These are phyloP conservation scores for Eumaeus atala DNA, from an alignment of 1,140 invertebrate species.

Conservation along the genomic window DNA sequence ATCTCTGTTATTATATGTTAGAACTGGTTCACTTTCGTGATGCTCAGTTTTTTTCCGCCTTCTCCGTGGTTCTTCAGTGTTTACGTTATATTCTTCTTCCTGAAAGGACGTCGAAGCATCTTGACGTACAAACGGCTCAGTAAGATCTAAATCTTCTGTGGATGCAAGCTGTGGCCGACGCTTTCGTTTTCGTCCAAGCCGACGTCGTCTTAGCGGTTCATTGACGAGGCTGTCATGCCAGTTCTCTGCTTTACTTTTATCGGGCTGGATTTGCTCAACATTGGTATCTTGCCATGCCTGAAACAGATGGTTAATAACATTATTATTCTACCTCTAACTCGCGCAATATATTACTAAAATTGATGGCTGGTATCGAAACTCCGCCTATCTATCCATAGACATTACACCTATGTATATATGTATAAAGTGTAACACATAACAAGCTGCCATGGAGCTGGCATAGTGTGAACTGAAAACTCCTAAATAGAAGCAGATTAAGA, in stretches of 20 bases:
- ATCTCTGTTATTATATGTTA: constrained; percentile 31
- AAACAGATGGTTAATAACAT: constrained; percentile 35
- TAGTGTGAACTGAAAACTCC: too few relatives aligned
- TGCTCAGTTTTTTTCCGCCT: constrained; percentile 45
- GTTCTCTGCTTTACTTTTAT: constrained; percentile 19
- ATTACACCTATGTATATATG: too few relatives aligned
- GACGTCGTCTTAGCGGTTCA: constrained; percentile 50
- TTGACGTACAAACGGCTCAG: constrained; percentile 32
- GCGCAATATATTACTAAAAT: too few relatives aligned
- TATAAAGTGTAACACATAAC: too few relatives aligned
- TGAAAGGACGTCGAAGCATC: constrained; percentile 22
- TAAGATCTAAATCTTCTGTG: constrained; percentile 27
- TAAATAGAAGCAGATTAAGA: too few relatives aligned
- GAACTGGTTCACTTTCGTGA: constrained; percentile 22
- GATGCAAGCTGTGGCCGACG: constrained; percentile 50
- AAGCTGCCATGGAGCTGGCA: too few relatives aligned
- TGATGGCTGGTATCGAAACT: too few relatives aligned
- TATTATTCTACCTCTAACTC: background rate
- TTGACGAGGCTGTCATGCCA: constrained; percentile 39
- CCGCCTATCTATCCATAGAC: too few relatives aligned
- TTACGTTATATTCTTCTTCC: constrained; percentile 12
- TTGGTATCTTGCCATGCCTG: constrained; percentile 71
- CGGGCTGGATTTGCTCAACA: constrained; percentile 28
- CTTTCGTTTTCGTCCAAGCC: constrained; percentile 70
- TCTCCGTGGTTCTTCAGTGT: constrained; percentile 27